A percentile compares a stretch with the other conserved stretches of the same genome.
These are phyloP conservation scores for Otus scops DNA, from an alignment of 2,797 vertebrate species.

Conservation along the genomic window DNA sequence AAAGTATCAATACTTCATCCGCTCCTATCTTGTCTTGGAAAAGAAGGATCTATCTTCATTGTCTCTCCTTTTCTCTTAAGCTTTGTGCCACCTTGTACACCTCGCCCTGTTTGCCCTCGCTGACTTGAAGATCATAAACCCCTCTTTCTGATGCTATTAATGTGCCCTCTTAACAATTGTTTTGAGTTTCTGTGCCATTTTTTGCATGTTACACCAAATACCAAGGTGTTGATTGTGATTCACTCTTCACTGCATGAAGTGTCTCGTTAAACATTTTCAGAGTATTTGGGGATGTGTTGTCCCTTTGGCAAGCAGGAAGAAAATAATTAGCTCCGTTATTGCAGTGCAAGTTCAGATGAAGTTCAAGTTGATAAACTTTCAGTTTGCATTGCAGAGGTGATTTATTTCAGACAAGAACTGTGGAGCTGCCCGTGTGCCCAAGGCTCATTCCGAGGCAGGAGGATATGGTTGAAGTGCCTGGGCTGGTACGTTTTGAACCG, in stretches of 20 bases:
- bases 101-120: background rate
- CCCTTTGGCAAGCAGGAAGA: background rate
- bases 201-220: background rate
- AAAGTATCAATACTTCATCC: background rate
- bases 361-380: background rate
- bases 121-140: background rate
- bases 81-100: background rate
- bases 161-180: rapidly evolving
- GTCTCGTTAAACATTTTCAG: background rate
- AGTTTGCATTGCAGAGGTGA: background rate
- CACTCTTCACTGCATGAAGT: background rate
- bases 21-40: background rate
- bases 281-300: background rate
- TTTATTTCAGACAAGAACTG: background rate
- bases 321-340: background rate
- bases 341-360: background rate
- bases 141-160: background rate
- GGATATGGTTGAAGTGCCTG: background rate
- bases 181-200: background rate
- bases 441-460: background rate
- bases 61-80: background rate
- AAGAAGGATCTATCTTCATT: background rate
- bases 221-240: background rate
- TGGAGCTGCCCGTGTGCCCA: background rate
- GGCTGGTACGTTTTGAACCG: background rate